Base-by-base conservation (phyloP, 2,113 vertebrate species). In the Colinus virginianus region DNA sequence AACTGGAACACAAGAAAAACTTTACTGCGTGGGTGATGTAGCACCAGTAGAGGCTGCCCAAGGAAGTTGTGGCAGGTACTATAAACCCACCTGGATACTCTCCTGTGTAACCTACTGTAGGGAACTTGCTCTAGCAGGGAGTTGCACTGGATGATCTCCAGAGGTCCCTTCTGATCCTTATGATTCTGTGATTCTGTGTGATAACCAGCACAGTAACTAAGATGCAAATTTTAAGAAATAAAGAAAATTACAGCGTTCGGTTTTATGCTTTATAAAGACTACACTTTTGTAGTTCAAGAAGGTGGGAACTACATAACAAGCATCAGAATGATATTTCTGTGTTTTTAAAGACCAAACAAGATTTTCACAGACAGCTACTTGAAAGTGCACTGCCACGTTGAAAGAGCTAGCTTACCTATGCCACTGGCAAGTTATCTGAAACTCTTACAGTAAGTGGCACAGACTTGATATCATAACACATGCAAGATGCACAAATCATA, bases 201-300 rank as follows among this genome's bases (percentile, higher is more conserved):
- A 56, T 56, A 45, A 36, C 61, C 69, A 88, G 61, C 59, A 80
- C 46, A 78, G 30, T 45, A 67, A 66, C 38, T 58, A 63, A 36
- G 38, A 28, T 64, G 53, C n/a, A 92, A 81, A 46, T 84, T 67
- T 34, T 49, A 20, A 78, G 64, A 87, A 53, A 63, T 32, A 82
- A 88, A 30, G 42, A 69, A 22, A 77, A 72, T 77, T 56, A 67
- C 45, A 78, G 23, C 64, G 23, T 43, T 78, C 16, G 49, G 45
- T 79, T 88, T 48, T 91, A 68, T 20, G 13, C 40, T 93, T 80
- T 79, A 68, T 79, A 84, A 78, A 68, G 61, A 59, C 11, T 42
- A 66, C 4, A 11, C 7, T 2, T 40, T 25, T 43, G 28, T 40
- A 88, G 26, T 32, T 93, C 83, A 84, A 76, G 79, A 19, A 40